Conservation (phyloP, 2,888 invertebrate genomes). For the Netelia fuscicornis region DNA sequence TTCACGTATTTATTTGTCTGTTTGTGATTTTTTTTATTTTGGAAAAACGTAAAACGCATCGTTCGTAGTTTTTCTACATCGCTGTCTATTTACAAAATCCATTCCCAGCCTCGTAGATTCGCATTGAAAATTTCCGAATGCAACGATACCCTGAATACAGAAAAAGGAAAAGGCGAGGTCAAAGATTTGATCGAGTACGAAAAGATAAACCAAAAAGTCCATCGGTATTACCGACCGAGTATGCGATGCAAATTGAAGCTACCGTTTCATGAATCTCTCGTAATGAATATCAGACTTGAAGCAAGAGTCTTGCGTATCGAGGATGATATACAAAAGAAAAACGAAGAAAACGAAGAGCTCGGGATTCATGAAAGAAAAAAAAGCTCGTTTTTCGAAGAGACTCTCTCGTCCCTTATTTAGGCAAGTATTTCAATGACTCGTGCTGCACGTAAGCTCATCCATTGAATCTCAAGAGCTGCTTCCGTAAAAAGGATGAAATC, state of each 20-base stretch:
- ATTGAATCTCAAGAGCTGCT: constrained; percentile 19
- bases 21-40: too few relatives aligned
- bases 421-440: background rate
- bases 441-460: background rate
- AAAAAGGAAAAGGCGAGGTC: constrained; percentile 26
- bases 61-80: too few relatives aligned
- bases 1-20: background rate
- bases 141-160: background rate
- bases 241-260: background rate
- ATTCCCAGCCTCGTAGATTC: constrained; percentile 24
- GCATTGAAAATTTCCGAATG: constrained; percentile 10
- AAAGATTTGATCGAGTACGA: constrained; percentile 66
- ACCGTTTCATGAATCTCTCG: constrained; percentile 5
- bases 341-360: constrained; percentile 12
- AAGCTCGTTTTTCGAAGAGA: background rate
- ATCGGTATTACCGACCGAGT: constrained; percentile 5
- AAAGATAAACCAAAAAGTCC: constrained; percentile 66
- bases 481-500: background rate
- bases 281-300: constrained; percentile 52
- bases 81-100: background rate
- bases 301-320: background rate
- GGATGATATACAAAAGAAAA: background rate
- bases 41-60: too few relatives aligned
- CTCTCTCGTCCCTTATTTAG: constrained; percentile 1
- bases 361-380: constrained; percentile 19